phyloP scores from a whole-genome alignment of 1,140 invertebrate species.

The Ips nitidus region DNA sequence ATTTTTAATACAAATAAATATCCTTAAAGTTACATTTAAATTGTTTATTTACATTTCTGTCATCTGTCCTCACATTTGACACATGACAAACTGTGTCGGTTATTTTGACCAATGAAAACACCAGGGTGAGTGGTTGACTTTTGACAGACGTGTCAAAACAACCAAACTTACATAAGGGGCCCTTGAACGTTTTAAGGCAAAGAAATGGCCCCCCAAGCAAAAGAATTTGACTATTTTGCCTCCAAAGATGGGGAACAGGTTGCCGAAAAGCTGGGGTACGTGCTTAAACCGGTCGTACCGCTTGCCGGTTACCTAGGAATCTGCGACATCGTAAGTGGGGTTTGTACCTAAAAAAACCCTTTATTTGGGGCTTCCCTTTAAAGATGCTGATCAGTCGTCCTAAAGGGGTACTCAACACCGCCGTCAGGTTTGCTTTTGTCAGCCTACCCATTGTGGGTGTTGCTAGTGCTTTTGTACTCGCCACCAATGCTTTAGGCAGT shows the following conservation, averaged over 20 bases:
- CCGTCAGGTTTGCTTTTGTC: conserved; percentile 57
- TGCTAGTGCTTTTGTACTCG: conserved; percentile 63
- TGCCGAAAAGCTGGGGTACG: conserved; percentile 61
- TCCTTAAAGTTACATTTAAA: too few relatives aligned
- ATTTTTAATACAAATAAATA: too few relatives aligned
- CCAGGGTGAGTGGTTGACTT: too few relatives aligned
- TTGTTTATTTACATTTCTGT: too few relatives aligned
- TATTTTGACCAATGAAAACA: too few relatives aligned
- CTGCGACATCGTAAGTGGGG: conserved; percentile 9
- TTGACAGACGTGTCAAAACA: background rate
- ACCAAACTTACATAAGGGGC: conserved; percentile 8
- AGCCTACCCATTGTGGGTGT: conserved; percentile 63
- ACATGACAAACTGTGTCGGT: too few relatives aligned
- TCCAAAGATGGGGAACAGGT: conserved; percentile 69
- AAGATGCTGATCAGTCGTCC: conserved; percentile 49
- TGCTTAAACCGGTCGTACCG: conserved; percentile 59
- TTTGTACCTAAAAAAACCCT: background rate
- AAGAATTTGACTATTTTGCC: conserved; percentile 62
- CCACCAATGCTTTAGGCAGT: conserved; percentile 60
- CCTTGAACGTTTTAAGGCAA: conserved; percentile 3
- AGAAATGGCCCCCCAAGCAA: conserved; percentile 3
- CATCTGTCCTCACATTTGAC: too few relatives aligned
- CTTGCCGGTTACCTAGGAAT: background rate
- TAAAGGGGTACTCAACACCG: conserved; percentile 54
- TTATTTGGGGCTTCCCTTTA: background rate